Evolutionary conservation across 2,888 invertebrate genomes (phyloP), one percentile per base, ranked within the genome.

Genomic region (Leucozona laternaria): DNA sequence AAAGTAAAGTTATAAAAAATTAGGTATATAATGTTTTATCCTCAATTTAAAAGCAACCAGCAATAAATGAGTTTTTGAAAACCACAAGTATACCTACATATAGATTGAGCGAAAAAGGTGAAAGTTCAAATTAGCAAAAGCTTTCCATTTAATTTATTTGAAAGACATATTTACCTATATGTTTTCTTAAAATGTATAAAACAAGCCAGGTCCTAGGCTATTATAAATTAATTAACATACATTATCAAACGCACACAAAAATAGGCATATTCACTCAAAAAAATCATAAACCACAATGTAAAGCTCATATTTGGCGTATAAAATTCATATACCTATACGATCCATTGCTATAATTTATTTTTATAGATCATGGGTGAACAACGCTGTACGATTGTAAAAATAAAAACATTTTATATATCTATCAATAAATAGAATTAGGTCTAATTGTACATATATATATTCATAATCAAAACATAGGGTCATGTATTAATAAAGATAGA

Each of bases 71-170:
- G n/a, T 25, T 55, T 55, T 55, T 28, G n/a, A 28, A 5, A n/a
- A 15, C 28, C 7, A 28, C 8, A 25, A 31, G 11, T 20, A 11
- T 4, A 20, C n/a, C n/a, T n/a, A n/a, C n/a, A n/a, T 11, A 11
- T 20, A 37, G 13, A 48, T 48, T 48, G 20, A 48, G 11, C 20
- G 48, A 20, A 48, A 55, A 57, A 57, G 5, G 17, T 8, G n/a
- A 40, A 37, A 62, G 37, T 43, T 62, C 15, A 40, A 8, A 22
- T 15, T 4, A 82, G 53, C 79, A 79, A 79, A 73, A 73, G 82
- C 72, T 82, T 82, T 82, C 78, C 78, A 72, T 82, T 82, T 78
- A 78, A 66, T 22, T 78, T 37, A 60, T 76, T 78, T 50, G 22
- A 68, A 15, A 6, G 20, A n/a, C 34, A 17, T 40, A 55, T 17